Base-by-base conservation (phyloP, 2,888 invertebrate genomes). In the Eupsilia transversa region DNA sequence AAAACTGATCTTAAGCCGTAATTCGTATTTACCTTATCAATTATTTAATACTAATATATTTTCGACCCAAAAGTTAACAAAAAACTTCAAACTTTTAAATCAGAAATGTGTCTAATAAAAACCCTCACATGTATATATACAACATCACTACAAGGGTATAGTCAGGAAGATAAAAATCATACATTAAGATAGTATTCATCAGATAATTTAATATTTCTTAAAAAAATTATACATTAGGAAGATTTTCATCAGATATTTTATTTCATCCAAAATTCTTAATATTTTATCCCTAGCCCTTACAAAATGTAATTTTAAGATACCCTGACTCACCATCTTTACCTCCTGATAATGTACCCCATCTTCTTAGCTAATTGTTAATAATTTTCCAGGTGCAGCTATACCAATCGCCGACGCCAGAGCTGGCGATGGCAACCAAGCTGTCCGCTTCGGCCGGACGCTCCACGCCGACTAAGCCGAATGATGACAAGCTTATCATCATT, bases 401-500 rank as follows among this genome's bases (percentile, higher is more conserved):
- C 94, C 98, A 98, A 92, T 98, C 98, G 82, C 98, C 98, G 0
- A 95, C 98, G 52, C 98, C 98, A 0, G 98, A 98, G 93, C 94
- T 98, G 72, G 97, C 98, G 80, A 97, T 98, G 92, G 97, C 98
- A 33, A 97, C 98, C 5, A 98, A 98, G 92, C 96, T 98, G 66
- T 97, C 97, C 0, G 97, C 97, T 0, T 97, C 97, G 30, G 96
- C 97, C 0, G 97, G 96, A 17, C 96, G 97, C 80, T 94, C 97
- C 35, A 97, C 97, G 4, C 97, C 97, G 0, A 97, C 97, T 87
- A 96, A 97, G 90, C 97, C 96, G 0, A 96, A 96, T 61, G 98
- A 98, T 87, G 98, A 98, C 85, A 98, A 98, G 90, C 97, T 98
- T 59, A 98, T 98, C 87, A 98, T 98, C 4, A 98, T 99, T 92